Base-by-base conservation (phyloP, 1,140 invertebrate genomes). In the Psix sp. region DNA sequence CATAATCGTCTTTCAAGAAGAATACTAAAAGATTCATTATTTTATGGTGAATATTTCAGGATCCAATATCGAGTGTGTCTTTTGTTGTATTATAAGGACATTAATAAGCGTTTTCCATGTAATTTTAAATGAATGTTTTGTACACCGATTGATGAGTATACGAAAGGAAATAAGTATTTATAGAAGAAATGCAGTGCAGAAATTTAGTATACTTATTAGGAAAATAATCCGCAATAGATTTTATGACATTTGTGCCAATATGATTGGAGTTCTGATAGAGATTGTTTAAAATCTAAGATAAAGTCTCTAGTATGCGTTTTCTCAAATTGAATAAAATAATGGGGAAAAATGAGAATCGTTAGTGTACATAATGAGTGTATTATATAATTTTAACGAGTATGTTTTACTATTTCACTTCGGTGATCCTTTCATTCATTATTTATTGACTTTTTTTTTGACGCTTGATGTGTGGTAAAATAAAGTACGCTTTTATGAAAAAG, bases 121-220 rank as follows among this genome's bases (percentile, higher is more conserved):
- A 49, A 26, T 42, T 29, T 26, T 39, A 51, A 56, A 63, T 62
- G 56, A 59, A 52, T 52, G 14, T 49, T 49, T 57, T 18, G 21
- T 52, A 31, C 9, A 18, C 24, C 31, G 21, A 59, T 49, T 56
- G 56, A 54, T 13, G 73, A 77, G 76, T 80, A 79, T 81, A 78
- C 78, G 77, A 77, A 49, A 71, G 74, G 74, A 74, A 81, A 57
- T 78, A 74, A 83, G 52, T 80, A 82, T 80, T 80, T 82, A 77
- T 81, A 63, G 42, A 57, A 57, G 40, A 49, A 18, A 16, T 49
- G 42, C n/a, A 35, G 10, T n/a, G n/a, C n/a, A n/a, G n/a, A n/a
- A n/a, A n/a, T n/a, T n/a, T n/a, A n/a, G n/a, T n/a, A n/a, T n/a
- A n/a, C n/a, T n/a, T n/a, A n/a, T n/a, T n/a, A n/a, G n/a, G n/a